Evolutionary conservation across 1,140 invertebrate genomes (phyloP), one percentile per base, ranked within the genome.

Genomic region (Orius laevigatus): DNA sequence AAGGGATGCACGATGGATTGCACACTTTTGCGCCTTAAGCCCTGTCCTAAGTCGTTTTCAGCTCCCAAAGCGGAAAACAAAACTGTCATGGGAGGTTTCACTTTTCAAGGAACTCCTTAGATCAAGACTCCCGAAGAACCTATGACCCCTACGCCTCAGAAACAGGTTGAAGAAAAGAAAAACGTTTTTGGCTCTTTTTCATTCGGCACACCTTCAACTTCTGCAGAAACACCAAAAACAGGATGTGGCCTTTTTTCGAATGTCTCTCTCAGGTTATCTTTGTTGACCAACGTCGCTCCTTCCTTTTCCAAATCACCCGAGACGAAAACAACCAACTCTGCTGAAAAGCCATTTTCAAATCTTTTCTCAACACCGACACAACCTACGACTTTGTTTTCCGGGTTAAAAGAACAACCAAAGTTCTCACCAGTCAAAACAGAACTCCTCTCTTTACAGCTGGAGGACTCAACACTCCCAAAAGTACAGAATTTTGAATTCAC

Each of bases 71-170:
- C n/a, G n/a, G n/a, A n/a, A n/a, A 31, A 10, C 9, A 57, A 54
- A 51, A 39, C 49, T 14, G 52, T 35, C 39, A 55, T 81, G 14
- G 80, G 78, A 48, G 82, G 81, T 15, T 84, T 86, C 57, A 75
- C 76, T 1, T 86, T 86, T 59, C 72, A 63, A 10, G 65, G 68
- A 18, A 66, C 72, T 12, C 81, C 81, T 6, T 70, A 64, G 25
- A 55, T 69, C 14, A 58, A 62, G 20, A 8, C 55, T 35, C n/a
- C 36, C 16, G 48, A 38, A 38, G 38, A 35, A 68, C 77, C 53
- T 71, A 69, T 58, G 69, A 71, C 25, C 25, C 8, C 25, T 4
- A 25, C 25, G 8, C 25, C 25, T 3, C 25, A 31, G 60, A 57
- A 35, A 67, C 62, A 39, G 56, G 55, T 40, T 31, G 54, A n/a